phyloP scores from a whole-genome alignment of 2,797 vertebrate genomes.

The Gobionotothen gibberifrons region DNA sequence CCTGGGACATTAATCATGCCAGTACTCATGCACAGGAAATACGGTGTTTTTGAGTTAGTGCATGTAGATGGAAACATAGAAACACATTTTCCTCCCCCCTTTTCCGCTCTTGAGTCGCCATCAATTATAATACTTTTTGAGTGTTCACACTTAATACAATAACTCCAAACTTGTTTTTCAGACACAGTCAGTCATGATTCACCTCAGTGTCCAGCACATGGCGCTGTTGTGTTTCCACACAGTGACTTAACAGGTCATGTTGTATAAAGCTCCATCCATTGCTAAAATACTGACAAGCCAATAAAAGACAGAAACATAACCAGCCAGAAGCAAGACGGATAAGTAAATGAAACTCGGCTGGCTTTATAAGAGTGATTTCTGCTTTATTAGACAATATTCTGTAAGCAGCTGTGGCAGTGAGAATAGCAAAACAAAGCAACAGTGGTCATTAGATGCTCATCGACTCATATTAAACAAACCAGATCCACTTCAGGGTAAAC shows the following conservation, averaged over 20 bases:
- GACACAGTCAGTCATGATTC: background rate
- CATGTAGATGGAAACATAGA: background rate
- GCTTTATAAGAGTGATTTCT: constrained; percentile 7
- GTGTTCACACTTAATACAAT: background rate
- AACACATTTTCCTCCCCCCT: background rate
- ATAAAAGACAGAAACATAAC: background rate
- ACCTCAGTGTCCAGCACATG: constrained; percentile 13
- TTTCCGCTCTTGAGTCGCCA: background rate
- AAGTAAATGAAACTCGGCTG: constrained; percentile 22
- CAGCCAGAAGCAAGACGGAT: background rate
- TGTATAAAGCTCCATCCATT: background rate
- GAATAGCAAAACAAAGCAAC: constrained; percentile 7
- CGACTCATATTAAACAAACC: background rate
- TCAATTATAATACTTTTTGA: background rate
- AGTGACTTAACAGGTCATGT: background rate
- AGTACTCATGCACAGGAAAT: background rate
- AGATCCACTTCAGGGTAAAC: background rate
- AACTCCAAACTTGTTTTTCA: too few relatives aligned
- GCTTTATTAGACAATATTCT: constrained; percentile 34
- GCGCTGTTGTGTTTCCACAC: constrained; percentile 19
- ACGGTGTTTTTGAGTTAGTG: background rate
- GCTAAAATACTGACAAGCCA: background rate
- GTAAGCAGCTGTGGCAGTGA: background rate
- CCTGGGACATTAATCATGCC: background rate
- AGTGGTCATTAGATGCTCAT: background rate